Percentiles rank a stretch among this genome's conserved stretches.
These are phyloP conservation scores for Trachelipus rathkii DNA, from an alignment of 1,140 invertebrate species.

Conservation along the genomic window DNA sequence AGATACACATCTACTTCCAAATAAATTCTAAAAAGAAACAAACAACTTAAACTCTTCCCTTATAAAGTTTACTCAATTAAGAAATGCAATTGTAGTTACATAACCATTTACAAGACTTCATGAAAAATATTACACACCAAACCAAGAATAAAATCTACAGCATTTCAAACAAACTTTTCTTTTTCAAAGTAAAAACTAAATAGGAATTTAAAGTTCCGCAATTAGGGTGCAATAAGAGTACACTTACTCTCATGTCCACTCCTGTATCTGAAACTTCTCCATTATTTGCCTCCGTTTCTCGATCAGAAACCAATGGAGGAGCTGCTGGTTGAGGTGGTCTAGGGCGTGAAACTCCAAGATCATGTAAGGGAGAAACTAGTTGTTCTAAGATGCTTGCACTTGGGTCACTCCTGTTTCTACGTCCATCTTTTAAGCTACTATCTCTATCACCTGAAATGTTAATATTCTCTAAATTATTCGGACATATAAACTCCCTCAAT, in stretches of 20 bases:
- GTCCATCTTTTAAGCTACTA: conserved; percentile 23
- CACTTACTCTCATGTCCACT: conserved; percentile 48
- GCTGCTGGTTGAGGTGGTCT: conserved; percentile 38
- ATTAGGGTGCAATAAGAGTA: not conserved
- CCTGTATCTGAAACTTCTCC: conserved; percentile 48
- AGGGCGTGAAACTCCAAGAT: conserved; percentile 45
- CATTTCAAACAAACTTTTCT: too few relatives aligned
- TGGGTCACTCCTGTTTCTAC: conserved; percentile 49
- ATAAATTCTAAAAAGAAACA: conserved; percentile 52
- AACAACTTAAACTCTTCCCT: not conserved
- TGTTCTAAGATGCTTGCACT: conserved; percentile 53
- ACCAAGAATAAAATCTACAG: not conserved
- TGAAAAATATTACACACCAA: not conserved
- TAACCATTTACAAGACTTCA: not conserved
- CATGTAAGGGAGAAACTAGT: conserved; percentile 53
- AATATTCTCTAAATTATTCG: too few relatives aligned
- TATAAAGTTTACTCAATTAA: not conserved
- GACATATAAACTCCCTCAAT: too few relatives aligned
- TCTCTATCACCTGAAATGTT: not conserved
- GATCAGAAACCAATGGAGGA: conserved; percentile 46
- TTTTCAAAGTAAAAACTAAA: too few relatives aligned
- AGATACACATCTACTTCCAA: conserved; percentile 59
- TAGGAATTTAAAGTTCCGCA: not conserved
- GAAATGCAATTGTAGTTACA: not conserved
- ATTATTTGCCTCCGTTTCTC: conserved; percentile 49